Percentiles rank a stretch among this genome's conserved stretches.
Evolutionary conservation across 2,113 vertebrate genomes (phyloP).

Genomic region (Protobothrops mucrosquamatus): DNA sequence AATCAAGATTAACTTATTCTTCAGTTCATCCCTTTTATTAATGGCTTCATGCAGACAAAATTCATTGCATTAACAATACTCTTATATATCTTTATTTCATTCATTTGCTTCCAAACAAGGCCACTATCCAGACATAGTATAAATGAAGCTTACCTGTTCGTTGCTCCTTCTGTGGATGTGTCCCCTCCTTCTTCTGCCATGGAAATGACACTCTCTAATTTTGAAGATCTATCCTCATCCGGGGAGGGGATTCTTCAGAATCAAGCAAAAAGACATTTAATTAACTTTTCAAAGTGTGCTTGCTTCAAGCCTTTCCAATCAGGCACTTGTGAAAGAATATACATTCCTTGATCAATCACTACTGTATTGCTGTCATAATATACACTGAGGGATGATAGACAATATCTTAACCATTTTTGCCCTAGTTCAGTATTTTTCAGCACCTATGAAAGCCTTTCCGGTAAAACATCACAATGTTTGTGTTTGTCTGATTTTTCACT

Average conservation of each 20-base stretch:
- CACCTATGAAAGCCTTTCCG: background rate
- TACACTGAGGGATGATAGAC: background rate
- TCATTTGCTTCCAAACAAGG: background rate
- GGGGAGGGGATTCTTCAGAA: slow-evolving; percentile 74
- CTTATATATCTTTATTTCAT: background rate
- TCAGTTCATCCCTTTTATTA: background rate
- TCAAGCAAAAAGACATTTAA: background rate
- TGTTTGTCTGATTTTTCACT: background rate
- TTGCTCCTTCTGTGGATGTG: slow-evolving; percentile 71
- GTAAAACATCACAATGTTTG: background rate
- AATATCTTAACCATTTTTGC: background rate
- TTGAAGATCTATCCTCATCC: slow-evolving; percentile 68
- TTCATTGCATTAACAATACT: background rate
- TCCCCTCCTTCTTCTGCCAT: slow-evolving; percentile 68
- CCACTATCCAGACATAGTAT: background rate
- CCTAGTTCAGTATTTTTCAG: background rate
- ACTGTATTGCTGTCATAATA: background rate
- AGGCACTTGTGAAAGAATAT: slow-evolving; percentile 14
- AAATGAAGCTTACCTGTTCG: slow-evolving; percentile 80
- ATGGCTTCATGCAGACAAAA: background rate
- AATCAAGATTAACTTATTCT: slow-evolving; percentile 16
- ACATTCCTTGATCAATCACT: slow-evolving; percentile 9
- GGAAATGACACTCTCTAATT: slow-evolving; percentile 67
- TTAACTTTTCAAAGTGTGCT: background rate
- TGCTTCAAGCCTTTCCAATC: background rate